Base-by-base conservation (phyloP, 1,140 invertebrate species). In the Trichomalopsis sarcophagae region DNA sequence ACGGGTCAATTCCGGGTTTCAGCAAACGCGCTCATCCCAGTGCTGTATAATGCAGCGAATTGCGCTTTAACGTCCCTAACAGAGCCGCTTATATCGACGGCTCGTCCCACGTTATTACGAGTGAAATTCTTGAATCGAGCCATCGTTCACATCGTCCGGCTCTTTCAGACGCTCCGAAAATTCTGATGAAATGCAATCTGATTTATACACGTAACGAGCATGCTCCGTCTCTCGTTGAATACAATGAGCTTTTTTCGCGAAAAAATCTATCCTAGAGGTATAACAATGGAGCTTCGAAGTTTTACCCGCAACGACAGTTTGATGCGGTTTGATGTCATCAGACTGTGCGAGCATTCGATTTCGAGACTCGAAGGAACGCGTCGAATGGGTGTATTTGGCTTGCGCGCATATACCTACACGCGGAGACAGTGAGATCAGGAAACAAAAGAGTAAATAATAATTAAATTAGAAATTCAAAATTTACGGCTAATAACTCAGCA, bases 61-160 rank as follows among this genome's bases (percentile, higher is more conserved):
- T 1, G 23, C 21, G 66, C 23, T 81, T 81, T 68, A 62, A 81
- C 40, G n/a, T 17, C 40, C n/a, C 55, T 44, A 30, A 71, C 1
- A 71, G 33, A 71, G 68, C 68, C 13, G 23, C 21, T 81, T 71
- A 81, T 81, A 81, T 81, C 14, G 36, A 71, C 27, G 55, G 40
- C 36, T 71, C 62, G 4, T 55, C 75, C 75, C 47, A 77, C 17
- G 50, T 78, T 30, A 78, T 62, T 78, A 50, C 44, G n/a, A 62
- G 36, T 47, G 23, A 27, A 27, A 27, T 78, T 68, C 21, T 36
- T 79, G 27, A 17, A 79, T 79, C 50, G 30, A 40, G 50, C 76
- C 36, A 79, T 79, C 77, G 0, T n/a, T 66, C 4, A 23, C n/a
- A 68, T 30, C 50, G 13, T 1, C 30, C 33, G 4, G 10, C 3